Evolutionary conservation across 2,113 vertebrate species (phyloP), one percentile per base, ranked within the genome.

Genomic region (Himantopus leucocephalus): DNA sequence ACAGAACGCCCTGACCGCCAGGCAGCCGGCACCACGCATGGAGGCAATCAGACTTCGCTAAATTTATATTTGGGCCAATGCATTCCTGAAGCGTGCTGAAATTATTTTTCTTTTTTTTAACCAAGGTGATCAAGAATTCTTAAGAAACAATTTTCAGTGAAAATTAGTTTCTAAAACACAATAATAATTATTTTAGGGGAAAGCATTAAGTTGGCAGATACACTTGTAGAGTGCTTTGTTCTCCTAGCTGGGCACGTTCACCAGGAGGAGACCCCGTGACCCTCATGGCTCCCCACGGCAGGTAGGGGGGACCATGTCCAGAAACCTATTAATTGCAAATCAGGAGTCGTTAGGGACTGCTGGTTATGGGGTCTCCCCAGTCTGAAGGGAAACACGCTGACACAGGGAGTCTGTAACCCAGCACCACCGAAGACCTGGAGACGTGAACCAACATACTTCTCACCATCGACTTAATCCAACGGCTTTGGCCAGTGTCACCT

Each of bases 371-470:
- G 41, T 24, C 26, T 15, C 23, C 32, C 1, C 2, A 17, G 37
- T 12, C 45, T 4, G 0, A 41, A 21, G 52, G 50, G 75, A 39
- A n/a, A 17, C 20, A 9, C 1, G 2, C 32, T 10, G 48, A 24
- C n/a, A 26, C 0, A 1, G 48, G 2, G 34, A 22, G 56, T 27
- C 78, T 55, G n/a, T 14, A 16, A 27, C 3, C 34, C 71, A 66
- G 3, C 18, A 1, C 52, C 15, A 2, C 3, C 0, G 32, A 21
- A 66, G 45, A 60, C 59, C 53, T 35, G 67, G 35, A 52, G 53
- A 62, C 0, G 0, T 2, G n/a, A 80, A 66, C 32, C 37, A 26
- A 43, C n/a, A 11, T 2, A 21, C 0, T 0, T 15, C 66, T n/a
- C 53, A 12, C 37, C 45, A 15, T 14, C 39, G 55, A 9, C 47